phyloP scores from a whole-genome alignment of 2,888 invertebrate genomes.

The Trypoxylon attenuatum region DNA sequence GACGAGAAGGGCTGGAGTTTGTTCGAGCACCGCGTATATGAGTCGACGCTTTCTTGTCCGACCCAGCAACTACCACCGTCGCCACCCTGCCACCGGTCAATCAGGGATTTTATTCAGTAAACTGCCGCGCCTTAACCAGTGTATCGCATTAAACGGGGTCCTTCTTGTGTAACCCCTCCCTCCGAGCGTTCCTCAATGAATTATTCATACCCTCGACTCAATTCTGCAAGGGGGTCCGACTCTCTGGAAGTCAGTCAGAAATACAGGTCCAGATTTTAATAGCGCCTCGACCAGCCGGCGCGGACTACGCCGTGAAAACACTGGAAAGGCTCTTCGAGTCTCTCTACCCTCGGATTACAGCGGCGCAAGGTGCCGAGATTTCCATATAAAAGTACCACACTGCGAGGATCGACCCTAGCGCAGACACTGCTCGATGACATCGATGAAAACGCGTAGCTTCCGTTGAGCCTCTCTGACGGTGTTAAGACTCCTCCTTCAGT shows the following conservation, averaged over 20 bases:
- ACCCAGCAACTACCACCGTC: constrained; percentile 53
- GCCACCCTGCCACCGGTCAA: constrained; percentile 68
- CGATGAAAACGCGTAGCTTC: constrained; percentile 21
- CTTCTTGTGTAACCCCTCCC: constrained; percentile 55
- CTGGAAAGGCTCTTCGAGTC: constrained; percentile 25
- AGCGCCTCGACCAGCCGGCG: constrained; percentile 50
- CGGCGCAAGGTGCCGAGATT: constrained; percentile 52
- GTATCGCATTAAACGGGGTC: constrained; percentile 71
- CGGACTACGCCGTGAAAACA: constrained; percentile 44
- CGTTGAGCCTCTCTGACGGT: too few relatives aligned
- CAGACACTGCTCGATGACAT: not conserved
- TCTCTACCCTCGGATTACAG: constrained; percentile 29
- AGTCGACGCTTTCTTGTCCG: constrained; percentile 63
- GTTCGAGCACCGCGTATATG: constrained; percentile 46
- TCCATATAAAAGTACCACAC: constrained; percentile 53
- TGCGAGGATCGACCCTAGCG: constrained; percentile 14
- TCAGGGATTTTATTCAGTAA: constrained; percentile 70
- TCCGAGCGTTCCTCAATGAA: constrained; percentile 58
- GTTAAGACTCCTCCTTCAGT: too few relatives aligned
- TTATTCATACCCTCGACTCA: constrained; percentile 70
- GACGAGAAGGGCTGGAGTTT: constrained; percentile 13
- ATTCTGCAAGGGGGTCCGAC: constrained; percentile 67
- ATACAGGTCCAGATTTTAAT: constrained; percentile 63
- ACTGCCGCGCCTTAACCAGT: constrained; percentile 68
- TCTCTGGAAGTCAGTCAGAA: constrained; percentile 65